A percentile compares a stretch with the other conserved stretches of the same genome.
Evolutionary conservation across 2,797 vertebrate genomes (phyloP).

Genomic region (Astyanax mexicanus): DNA sequence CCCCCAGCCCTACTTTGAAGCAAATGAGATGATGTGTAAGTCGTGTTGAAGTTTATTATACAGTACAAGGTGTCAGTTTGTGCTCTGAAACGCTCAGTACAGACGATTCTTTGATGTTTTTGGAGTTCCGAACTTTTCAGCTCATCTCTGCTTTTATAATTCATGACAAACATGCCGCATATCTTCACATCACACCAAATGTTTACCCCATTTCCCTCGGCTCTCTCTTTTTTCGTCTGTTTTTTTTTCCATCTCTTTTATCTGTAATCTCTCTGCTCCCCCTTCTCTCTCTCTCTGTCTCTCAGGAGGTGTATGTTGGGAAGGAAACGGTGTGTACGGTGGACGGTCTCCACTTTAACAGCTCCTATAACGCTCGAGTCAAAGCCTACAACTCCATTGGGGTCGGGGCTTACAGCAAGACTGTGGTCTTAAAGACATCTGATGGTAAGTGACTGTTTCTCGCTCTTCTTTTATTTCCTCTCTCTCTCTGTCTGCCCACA

Average conservation of each 20-base stretch:
- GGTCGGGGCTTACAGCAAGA: conserved; percentile 96
- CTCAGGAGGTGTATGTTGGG: conserved; percentile 96
- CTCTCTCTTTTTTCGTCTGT: background rate
- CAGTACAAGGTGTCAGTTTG: background rate
- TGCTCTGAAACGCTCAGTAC: background rate
- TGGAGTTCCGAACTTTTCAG: background rate
- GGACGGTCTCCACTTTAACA: conserved; percentile 98
- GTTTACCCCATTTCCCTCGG: conserved; percentile 19
- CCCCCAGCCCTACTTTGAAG: no score
- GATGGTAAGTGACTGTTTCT: conserved; percentile 82
- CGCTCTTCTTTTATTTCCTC: conserved; percentile 2
- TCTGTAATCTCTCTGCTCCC: background rate
- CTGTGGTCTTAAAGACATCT: conserved; percentile 93
- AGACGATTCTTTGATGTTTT: background rate
- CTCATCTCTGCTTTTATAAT: conserved; percentile 49
- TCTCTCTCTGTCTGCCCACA: conserved; percentile 8
- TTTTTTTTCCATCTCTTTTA: background rate
- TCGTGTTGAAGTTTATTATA: background rate
- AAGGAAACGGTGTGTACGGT: conserved; percentile 98
- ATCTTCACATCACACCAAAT: conserved; percentile 29
- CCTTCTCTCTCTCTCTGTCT: conserved; percentile 17
- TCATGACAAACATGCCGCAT: conserved; percentile 48
- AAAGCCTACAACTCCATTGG: conserved; percentile 93
- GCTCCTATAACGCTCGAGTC: conserved; percentile 95
- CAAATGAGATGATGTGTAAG: background rate